Evolutionary conservation across 2,888 invertebrate species (phyloP).

Genomic region (Stegana nigrithorax): DNA sequence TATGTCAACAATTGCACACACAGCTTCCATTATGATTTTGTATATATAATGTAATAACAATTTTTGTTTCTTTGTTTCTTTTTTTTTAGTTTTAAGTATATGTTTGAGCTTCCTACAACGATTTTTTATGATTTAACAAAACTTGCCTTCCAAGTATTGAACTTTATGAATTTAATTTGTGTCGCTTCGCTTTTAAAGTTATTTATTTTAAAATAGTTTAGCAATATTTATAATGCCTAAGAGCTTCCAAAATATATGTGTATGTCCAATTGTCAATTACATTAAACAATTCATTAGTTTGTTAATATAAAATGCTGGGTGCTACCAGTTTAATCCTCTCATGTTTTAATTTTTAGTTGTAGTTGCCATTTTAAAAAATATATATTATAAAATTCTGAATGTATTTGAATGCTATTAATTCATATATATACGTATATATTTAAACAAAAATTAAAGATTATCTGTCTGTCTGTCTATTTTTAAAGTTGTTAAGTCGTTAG

Average conservation of each 20-base stretch:
- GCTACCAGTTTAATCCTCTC: no score
- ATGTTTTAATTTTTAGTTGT: no score
- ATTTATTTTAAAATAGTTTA: slow-evolving; percentile 19
- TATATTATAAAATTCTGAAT: no score
- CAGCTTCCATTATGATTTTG: slow-evolving; percentile 20
- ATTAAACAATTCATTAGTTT: no score
- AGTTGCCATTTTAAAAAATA: no score
- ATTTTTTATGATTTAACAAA: slow-evolving; percentile 26
- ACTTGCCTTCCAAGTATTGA: slow-evolving; percentile 53
- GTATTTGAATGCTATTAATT: background rate
- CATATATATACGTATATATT: no score
- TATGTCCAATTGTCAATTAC: no score
- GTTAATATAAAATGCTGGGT: no score
- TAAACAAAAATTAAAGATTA: no score
- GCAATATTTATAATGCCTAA: slow-evolving; percentile 21
- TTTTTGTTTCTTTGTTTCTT: slow-evolving; percentile 33
- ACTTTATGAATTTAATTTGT: background rate
- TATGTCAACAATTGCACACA: slow-evolving; percentile 28
- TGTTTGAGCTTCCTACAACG: slow-evolving; percentile 52
- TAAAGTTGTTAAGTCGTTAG: no score
- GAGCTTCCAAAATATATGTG: slow-evolving; percentile 4
- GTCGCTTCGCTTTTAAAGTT: slow-evolving; percentile 7
- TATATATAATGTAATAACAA: no score
- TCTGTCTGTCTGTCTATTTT: no score
- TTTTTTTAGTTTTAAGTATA: slow-evolving; percentile 40